Conservation (phyloP, 2,888 invertebrate species). For the Cataglyphis rosenhaueri region DNA sequence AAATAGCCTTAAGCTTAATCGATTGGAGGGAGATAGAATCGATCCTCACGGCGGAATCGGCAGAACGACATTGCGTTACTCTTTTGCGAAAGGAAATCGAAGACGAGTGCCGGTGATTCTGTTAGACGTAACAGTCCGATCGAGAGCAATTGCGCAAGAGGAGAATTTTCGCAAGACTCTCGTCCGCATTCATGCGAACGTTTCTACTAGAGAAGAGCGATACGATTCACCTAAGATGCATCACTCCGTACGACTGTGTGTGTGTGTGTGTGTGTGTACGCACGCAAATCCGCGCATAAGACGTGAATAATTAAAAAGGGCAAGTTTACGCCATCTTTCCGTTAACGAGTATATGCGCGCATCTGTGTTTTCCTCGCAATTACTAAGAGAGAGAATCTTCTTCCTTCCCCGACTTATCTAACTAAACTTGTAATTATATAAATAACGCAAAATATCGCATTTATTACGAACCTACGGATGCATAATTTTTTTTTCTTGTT, state of each 20-base stretch:
- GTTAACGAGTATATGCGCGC: slow-evolving; percentile 61
- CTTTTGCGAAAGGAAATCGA: slow-evolving; percentile 46
- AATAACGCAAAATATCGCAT: neutral
- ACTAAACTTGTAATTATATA: slow-evolving; percentile 31
- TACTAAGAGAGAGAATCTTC: slow-evolving; percentile 29
- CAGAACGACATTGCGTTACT: slow-evolving; percentile 14
- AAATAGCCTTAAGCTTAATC: slow-evolving; percentile 26
- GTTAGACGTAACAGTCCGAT: slow-evolving; percentile 42
- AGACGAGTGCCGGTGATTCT: slow-evolving; percentile 34
- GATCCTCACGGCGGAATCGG: neutral
- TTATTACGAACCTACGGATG: neutral
- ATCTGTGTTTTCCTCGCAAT: slow-evolving; percentile 56
- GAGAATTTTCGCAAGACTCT: slow-evolving; percentile 65
- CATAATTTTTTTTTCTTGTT: neutral
- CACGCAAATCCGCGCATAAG: slow-evolving; percentile 39
- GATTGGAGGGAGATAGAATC: neutral
- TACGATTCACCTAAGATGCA: slow-evolving; percentile 49
- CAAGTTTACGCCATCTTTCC: slow-evolving; percentile 70
- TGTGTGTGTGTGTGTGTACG: neutral
- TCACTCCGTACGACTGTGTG: neutral
- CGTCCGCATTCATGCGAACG: slow-evolving; percentile 67
- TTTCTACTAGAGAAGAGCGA: slow-evolving; percentile 6
- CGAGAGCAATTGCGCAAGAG: slow-evolving; percentile 54
- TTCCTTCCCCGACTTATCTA: slow-evolving; percentile 42
- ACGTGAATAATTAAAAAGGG: slow-evolving; percentile 68